phyloP scores from a whole-genome alignment of 2,888 invertebrate species.

The Mimachlamys varia region DNA sequence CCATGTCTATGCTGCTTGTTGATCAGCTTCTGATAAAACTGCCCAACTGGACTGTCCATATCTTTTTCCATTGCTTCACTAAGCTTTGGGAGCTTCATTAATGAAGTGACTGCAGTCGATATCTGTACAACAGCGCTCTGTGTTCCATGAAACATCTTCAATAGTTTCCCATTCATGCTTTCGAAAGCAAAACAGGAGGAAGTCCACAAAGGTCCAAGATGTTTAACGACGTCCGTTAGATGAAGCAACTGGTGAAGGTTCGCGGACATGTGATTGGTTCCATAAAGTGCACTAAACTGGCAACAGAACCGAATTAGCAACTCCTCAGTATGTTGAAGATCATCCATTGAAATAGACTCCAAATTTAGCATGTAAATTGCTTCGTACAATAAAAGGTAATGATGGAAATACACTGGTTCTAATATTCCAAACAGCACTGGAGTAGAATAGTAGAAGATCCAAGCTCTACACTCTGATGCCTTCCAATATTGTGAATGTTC shows the following conservation, averaged over 20 bases:
- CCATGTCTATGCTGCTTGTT: not conserved
- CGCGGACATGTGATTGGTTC: slow-evolving; percentile 54
- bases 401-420: slow-evolving; percentile 43
- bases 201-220: too few species aligned
- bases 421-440: slow-evolving; percentile 53
- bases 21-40: not conserved
- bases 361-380: slow-evolving; percentile 53
- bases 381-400: slow-evolving; percentile 53
- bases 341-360: slow-evolving; percentile 43
- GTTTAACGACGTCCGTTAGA: too few species aligned
- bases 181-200: too few species aligned
- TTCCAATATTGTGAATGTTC: slow-evolving; percentile 55
- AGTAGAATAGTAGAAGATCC: slow-evolving; percentile 53
- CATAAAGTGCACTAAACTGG: slow-evolving; percentile 50
- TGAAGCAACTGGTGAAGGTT: slow-evolving; percentile 55
- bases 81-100: slow-evolving; percentile 48
- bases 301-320: slow-evolving; percentile 49
- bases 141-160: too few species aligned
- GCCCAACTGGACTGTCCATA: not conserved
- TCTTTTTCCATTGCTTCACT: not conserved
- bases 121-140: too few species aligned
- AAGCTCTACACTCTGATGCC: slow-evolving; percentile 55
- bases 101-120: slow-evolving; percentile 49
- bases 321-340: slow-evolving; percentile 47
- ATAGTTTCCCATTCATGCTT: too few species aligned